Evolutionary conservation across 1,140 invertebrate species (phyloP), one percentile per base, ranked within the genome.

Genomic region (Nasonia giraulti): DNA sequence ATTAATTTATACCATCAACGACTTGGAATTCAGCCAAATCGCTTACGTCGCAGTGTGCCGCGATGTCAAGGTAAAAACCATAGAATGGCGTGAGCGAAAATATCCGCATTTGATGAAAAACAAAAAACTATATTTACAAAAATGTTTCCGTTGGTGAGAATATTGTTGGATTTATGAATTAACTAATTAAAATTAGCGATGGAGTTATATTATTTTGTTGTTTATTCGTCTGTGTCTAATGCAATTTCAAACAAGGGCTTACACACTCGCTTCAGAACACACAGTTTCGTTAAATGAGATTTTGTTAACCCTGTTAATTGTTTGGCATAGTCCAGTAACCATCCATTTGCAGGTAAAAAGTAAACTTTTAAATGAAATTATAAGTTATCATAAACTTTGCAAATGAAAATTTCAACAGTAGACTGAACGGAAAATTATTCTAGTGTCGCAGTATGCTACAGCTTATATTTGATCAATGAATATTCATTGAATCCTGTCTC

Each of bases 11-110:
- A 27, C 50, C 14, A 33, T 66, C 47, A 62, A 62, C 6, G 8
- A 17, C 27, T 78, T 78, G 76, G 50, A 78, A 33, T 66, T 17
- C 66, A 10, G 50, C 76, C 47, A 78, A 78, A 78, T 78, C 50
- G 50, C 50, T 78, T 78, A 31, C 47, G 20, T 17, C 50, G 23
- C n/a, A 78, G 76, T 78, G 23, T 78, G 14, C 11, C n/a, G 50
- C 14, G 73, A 31, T 33, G 14, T 33, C n/a, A 31, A 33, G 14
- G 27, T 62, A 78, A 78, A 62, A 78, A 78, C 2, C 12, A 33
- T 62, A 12, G 4, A 37, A 27, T 27, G 4, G 33, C 33, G 27
- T 27, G 33, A 37, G 33, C 4, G 3, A 37, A 37, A 37, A 6
- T 0, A 37, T 37, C 33, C 5, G 33, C 5, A 0, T 37, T 37